Conservation (phyloP, 2,113 vertebrate genomes). For the Brachirus orientalis region DNA sequence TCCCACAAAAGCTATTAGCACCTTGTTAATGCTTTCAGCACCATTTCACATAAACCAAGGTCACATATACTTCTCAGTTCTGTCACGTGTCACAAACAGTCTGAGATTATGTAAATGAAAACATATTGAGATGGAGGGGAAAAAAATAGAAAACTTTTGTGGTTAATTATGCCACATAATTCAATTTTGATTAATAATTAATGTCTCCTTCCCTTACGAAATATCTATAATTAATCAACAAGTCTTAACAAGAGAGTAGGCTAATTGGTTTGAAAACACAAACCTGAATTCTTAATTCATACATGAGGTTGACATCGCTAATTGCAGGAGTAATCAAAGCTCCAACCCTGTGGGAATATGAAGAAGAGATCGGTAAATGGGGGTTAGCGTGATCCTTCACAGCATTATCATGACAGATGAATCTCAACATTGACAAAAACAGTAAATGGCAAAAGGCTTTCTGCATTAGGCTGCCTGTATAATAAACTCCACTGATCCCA, state of each 20-base stretch:
- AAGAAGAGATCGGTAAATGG: slow-evolving; percentile 90
- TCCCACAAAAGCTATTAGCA: slow-evolving; percentile 66
- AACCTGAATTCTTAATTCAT: slow-evolving; percentile 98
- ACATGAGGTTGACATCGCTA: slow-evolving; percentile 93
- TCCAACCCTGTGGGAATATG: slow-evolving; percentile 89
- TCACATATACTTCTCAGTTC: slow-evolving; percentile 49
- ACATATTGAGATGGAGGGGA: slow-evolving; percentile 20
- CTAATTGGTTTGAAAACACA: slow-evolving; percentile 99
- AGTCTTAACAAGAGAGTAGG: slow-evolving; percentile 92
- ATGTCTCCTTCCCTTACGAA: slow-evolving; percentile 96
- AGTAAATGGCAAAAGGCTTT: slow-evolving; percentile 65
- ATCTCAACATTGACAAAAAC: slow-evolving; percentile 71
- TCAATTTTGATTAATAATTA: slow-evolving; percentile 99
- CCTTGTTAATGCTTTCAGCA: slow-evolving; percentile 68
- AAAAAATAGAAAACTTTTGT: slow-evolving; percentile 81
- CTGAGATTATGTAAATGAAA: slow-evolving; percentile 59
- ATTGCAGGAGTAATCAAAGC: slow-evolving; percentile 98
- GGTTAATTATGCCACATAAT: slow-evolving; percentile 94
- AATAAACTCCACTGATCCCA: slow-evolving; percentile 59
- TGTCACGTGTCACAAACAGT: slow-evolving; percentile 62
- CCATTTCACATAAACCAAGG: slow-evolving; percentile 68
- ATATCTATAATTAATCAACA: slow-evolving; percentile 99
- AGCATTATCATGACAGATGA: slow-evolving; percentile 74
- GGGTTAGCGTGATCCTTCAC: slow-evolving; percentile 78
- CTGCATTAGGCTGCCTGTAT: slow-evolving; percentile 67